Conservation (phyloP, 1,140 invertebrate genomes). For the Leucophenga varia region DNA sequence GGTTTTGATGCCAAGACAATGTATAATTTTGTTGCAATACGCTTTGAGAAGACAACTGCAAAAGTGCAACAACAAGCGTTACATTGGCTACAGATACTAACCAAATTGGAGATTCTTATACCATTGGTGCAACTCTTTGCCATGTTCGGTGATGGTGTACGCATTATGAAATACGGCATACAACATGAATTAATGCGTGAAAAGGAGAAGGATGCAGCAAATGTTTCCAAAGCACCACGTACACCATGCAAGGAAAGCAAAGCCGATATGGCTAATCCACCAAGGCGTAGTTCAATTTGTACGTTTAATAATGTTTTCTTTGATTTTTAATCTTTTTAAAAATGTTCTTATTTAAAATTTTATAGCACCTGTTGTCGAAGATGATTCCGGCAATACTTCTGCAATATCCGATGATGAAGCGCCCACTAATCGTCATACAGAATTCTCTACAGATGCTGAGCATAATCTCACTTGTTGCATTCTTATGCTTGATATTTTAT, state of each 20-base stretch:
- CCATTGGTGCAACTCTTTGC: constrained; percentile 82
- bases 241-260: constrained; percentile 47
- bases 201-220: constrained; percentile 48
- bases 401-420: constrained; percentile 72
- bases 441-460: constrained; percentile 67
- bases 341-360: constrained; percentile 9
- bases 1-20: constrained; percentile 92
- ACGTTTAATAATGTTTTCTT: constrained; percentile 25
- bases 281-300: constrained; percentile 62
- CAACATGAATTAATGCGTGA: constrained; percentile 57
- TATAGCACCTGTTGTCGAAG: constrained; percentile 66
- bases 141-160: constrained; percentile 84
- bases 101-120: constrained; percentile 85
- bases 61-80: constrained; percentile 92
- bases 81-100: constrained; percentile 92
- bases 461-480: constrained; percentile 90
- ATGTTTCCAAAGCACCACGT: constrained; percentile 55
- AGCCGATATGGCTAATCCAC: constrained; percentile 43
- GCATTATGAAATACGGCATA: constrained; percentile 63
- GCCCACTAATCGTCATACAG: constrained; percentile 62
- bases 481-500: constrained; percentile 91
- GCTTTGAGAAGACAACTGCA: constrained; percentile 82
- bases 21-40: constrained; percentile 89
- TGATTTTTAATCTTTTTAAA: neutral
- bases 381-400: constrained; percentile 70